Percentiles rank a stretch among this genome's conserved stretches.
Conservation (phyloP, 2,113 vertebrate genomes). For the Heterochromis multidens region DNA sequence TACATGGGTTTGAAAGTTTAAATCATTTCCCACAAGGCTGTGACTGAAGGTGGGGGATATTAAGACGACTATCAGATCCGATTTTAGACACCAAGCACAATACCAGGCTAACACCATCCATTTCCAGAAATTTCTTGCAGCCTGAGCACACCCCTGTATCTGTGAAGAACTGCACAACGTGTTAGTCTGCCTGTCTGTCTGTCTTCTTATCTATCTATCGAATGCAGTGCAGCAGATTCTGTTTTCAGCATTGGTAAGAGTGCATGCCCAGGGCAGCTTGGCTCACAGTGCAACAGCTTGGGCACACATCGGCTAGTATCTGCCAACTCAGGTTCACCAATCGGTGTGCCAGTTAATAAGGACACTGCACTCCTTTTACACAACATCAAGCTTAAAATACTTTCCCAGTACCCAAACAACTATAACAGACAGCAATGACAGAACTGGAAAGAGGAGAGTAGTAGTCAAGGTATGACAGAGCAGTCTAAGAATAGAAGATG, state of each 20-base stretch:
- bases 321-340: constrained; percentile 15
- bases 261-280: not conserved
- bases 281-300: constrained; percentile 27
- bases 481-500: constrained; percentile 48
- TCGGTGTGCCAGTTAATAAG: constrained; percentile 28
- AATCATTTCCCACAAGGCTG: not conserved
- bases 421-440: not conserved
- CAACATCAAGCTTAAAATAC: not conserved
- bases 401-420: not conserved
- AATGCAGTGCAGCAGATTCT: constrained; percentile 51
- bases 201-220: not conserved
- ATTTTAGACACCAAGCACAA: not conserved
- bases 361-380: not conserved
- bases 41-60: constrained; percentile 6
- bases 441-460: not conserved
- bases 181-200: not conserved
- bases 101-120: not conserved
- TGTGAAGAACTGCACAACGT: not conserved
- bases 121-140: constrained; percentile 10
- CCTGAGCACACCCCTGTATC: not conserved
- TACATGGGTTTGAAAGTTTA: not conserved
- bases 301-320: constrained; percentile 28
- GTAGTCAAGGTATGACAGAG: constrained; percentile 31
- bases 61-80: constrained; percentile 9
- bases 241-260: constrained; percentile 30